These are phyloP conservation scores for Pollimyrus isidori DNA, from an alignment of 2,113 vertebrate species.

Conservation along the genomic window DNA sequence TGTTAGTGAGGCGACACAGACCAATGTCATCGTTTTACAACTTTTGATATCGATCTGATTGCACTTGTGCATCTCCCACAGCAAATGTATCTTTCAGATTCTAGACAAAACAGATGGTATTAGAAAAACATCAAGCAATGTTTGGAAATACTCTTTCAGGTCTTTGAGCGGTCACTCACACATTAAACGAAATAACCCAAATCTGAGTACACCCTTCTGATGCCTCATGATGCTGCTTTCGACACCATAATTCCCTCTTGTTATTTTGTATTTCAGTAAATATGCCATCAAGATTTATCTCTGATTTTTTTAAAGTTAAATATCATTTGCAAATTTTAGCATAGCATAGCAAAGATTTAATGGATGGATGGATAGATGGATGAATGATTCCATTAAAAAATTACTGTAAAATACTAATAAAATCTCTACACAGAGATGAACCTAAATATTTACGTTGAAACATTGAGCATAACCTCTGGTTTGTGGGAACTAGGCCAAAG, in stretches of 20 bases:
- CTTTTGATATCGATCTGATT: neutral
- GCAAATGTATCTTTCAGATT: neutral
- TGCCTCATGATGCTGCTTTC: neutral
- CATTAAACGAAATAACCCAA: neutral
- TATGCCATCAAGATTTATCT: neutral
- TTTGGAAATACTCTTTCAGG: neutral
- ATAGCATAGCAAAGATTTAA: neutral
- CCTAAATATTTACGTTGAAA: constrained; percentile 32
- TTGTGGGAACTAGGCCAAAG: constrained; percentile 1
- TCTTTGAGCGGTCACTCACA: neutral
- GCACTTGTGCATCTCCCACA: neutral
- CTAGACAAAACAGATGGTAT: neutral
- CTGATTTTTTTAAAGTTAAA: neutral
- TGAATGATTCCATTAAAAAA: neutral
- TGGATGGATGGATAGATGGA: neutral
- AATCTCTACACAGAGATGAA: constrained; percentile 27
- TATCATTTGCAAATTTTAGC: neutral
- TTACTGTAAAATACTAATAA: neutral
- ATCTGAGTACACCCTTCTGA: neutral
- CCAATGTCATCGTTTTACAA: neutral
- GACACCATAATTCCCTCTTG: neutral
- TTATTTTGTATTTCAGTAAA: neutral
- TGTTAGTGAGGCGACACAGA: neutral
- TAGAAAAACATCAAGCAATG: neutral
- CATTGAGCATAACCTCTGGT: neutral